These are phyloP conservation scores for Danio kyathit DNA, from an alignment of 2,797 vertebrate species.

Conservation along the genomic window DNA sequence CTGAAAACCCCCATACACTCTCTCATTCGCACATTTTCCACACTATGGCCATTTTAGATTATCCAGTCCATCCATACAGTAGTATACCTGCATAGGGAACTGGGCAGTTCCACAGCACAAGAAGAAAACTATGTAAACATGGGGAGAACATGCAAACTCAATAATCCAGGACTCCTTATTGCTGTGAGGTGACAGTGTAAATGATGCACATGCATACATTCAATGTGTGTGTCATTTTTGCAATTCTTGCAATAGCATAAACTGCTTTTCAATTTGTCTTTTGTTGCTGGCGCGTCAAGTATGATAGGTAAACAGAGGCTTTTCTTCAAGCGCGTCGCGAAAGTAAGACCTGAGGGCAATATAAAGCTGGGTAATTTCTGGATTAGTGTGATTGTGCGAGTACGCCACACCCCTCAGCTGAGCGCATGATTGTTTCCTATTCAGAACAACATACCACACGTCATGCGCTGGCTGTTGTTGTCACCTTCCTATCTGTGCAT, in stretches of 20 bases:
- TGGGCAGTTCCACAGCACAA: too few relatives aligned
- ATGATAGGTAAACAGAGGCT: not conserved
- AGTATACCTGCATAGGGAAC: too few relatives aligned
- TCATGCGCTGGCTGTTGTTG: slow-evolving; percentile 29
- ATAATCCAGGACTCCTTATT: too few relatives aligned
- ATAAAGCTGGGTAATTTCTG: slow-evolving; percentile 24
- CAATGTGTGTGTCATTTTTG: not conserved
- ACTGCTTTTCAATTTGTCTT: not conserved
- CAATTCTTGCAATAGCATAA: not conserved
- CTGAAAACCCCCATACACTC: too few relatives aligned
- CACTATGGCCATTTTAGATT: too few relatives aligned
- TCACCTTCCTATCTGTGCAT: slow-evolving; percentile 49
- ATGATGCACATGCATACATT: too few relatives aligned
- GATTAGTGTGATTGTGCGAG: slow-evolving; percentile 32
- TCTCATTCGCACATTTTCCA: too few relatives aligned
- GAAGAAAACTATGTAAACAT: too few relatives aligned
- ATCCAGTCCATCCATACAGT: too few relatives aligned
- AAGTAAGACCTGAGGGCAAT: slow-evolving; percentile 17
- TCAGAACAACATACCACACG: slow-evolving; percentile 22
- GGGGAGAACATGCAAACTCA: too few relatives aligned
- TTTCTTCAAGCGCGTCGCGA: slow-evolving; percentile 27
- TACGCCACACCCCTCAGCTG: slow-evolving; percentile 13
- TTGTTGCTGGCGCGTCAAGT: not conserved
- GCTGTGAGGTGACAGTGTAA: too few relatives aligned
- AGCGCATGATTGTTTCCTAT: slow-evolving; percentile 35